phyloP scores from a whole-genome alignment of 2,113 vertebrate genomes.

The Stegostoma tigrinum region DNA sequence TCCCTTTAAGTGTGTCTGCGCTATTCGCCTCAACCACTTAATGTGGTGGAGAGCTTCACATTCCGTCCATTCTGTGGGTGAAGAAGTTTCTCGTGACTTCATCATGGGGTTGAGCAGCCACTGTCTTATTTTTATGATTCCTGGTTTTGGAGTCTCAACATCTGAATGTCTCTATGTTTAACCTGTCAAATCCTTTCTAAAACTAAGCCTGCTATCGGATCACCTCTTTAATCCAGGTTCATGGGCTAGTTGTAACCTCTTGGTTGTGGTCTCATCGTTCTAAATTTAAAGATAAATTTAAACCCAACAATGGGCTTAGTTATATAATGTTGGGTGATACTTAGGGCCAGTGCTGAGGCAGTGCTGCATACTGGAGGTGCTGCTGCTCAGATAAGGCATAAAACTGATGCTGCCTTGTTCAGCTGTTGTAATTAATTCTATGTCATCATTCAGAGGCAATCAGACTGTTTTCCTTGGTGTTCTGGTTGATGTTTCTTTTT shows the following conservation, averaged over 20 bases:
- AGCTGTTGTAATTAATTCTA: background rate
- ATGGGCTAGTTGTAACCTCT: background rate
- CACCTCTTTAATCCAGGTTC: background rate
- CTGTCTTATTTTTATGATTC: background rate
- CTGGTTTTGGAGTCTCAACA: background rate
- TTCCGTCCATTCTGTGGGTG: background rate
- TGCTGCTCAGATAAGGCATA: background rate
- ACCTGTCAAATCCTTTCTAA: background rate
- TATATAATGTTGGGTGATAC: background rate
- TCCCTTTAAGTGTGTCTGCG: background rate
- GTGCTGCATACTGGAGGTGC: background rate
- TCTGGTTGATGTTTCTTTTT: background rate
- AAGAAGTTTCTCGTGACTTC: background rate
- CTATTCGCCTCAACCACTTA: background rate
- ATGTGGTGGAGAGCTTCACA: background rate
- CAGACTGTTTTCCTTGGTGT: background rate
- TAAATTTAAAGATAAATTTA: background rate
- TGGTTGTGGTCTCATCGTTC: background rate
- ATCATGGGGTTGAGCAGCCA: background rate
- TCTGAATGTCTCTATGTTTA: background rate
- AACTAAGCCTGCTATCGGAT: background rate
- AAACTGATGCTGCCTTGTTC: background rate
- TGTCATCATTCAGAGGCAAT: background rate
- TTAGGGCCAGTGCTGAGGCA: background rate
- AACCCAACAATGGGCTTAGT: background rate